These are phyloP conservation scores for Pseudorectes ferrugineus DNA, from an alignment of 2,113 vertebrate species.

Conservation along the genomic window DNA sequence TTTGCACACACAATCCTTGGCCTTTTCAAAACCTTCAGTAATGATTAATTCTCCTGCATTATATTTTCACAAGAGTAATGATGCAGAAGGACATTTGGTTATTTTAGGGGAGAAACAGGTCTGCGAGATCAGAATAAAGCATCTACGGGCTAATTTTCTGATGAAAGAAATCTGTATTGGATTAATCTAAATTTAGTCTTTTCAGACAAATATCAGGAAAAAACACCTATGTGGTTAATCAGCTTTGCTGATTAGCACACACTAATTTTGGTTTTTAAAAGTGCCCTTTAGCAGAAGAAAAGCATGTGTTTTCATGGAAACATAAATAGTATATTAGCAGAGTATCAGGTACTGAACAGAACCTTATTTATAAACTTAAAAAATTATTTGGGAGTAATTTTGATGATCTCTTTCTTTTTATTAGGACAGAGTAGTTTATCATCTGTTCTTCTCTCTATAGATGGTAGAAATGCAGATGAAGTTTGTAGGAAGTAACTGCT, in stretches of 20 bases:
- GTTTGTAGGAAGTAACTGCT: not conserved
- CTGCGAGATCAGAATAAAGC: not conserved
- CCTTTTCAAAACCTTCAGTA: slow-evolving; percentile 21
- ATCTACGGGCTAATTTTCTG: not conserved
- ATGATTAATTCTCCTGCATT: slow-evolving; percentile 1
- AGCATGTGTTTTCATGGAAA: not conserved
- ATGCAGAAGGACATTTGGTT: not conserved
- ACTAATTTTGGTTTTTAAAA: not conserved
- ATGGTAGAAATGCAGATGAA: not conserved
- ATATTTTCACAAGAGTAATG: not conserved
- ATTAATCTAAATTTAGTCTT: not conserved
- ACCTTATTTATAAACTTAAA: not conserved
- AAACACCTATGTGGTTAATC: not conserved
- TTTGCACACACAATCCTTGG: not conserved
- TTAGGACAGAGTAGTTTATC: not conserved
- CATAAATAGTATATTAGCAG: not conserved
- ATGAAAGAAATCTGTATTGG: not conserved
- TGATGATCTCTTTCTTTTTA: not conserved
- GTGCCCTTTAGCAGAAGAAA: not conserved
- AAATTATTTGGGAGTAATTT: not conserved
- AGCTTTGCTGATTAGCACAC: not conserved
- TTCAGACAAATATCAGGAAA: not conserved
- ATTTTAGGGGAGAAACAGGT: not conserved
- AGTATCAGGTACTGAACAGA: not conserved
- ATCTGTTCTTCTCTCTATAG: not conserved